Evolutionary conservation across 2,113 vertebrate genomes (phyloP).

Genomic region (Callithrix jacchus): DNA sequence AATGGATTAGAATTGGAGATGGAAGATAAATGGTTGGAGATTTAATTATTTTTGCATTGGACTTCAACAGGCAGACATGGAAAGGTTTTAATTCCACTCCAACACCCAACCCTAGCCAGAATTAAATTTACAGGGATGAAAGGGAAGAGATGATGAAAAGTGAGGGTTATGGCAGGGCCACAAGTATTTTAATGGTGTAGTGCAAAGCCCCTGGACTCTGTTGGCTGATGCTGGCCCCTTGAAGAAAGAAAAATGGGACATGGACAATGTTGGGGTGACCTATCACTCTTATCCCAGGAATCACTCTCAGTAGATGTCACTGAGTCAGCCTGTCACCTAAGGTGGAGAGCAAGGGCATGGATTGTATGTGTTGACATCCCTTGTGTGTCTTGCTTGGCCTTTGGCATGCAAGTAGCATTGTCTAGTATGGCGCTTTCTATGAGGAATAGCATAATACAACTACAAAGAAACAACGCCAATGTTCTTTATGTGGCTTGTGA

Average conservation of each 20-base stretch:
- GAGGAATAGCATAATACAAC: neutral
- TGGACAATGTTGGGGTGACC: neutral
- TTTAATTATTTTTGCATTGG: constrained; percentile 60
- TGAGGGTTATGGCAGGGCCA: neutral
- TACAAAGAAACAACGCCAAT: neutral
- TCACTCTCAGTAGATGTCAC: neutral
- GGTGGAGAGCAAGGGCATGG: neutral
- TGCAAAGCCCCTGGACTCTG: neutral
- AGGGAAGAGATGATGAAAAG: neutral
- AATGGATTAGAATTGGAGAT: constrained; percentile 66
- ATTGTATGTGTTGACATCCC: neutral
- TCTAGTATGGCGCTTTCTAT: neutral
- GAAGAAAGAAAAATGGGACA: neutral
- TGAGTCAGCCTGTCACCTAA: neutral
- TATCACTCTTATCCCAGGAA: neutral
- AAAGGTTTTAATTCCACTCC: constrained; percentile 51
- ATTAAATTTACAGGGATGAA: constrained; percentile 39
- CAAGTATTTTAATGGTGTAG: neutral
- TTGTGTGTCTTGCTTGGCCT: neutral
- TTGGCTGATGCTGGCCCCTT: neutral
- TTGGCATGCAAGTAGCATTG: neutral
- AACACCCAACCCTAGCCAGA: neutral
- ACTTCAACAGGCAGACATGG: constrained; percentile 27
- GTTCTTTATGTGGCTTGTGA: neutral
- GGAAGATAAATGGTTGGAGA: constrained; percentile 51